Conservation (phyloP, 2,888 invertebrate genomes). For the Anagyrus pseudococci region DNA sequence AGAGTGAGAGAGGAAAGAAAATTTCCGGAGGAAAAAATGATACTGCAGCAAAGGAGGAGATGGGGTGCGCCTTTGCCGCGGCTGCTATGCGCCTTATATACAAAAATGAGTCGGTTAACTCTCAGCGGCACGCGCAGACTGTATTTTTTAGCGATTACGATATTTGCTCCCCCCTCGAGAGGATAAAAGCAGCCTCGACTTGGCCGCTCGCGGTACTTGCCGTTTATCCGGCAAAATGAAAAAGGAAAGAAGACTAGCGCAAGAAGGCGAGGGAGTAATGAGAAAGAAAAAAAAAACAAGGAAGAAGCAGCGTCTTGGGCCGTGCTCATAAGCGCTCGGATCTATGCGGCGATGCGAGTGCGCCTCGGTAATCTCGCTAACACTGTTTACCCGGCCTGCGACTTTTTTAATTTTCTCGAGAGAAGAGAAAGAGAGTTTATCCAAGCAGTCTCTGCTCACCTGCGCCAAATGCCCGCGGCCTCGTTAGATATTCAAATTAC, state of each 20-base stretch:
- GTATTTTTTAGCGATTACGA: constrained; percentile 54
- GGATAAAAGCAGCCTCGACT: neutral
- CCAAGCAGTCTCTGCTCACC: neutral
- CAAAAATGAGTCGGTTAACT: constrained; percentile 60
- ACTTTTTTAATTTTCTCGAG: too few species aligned
- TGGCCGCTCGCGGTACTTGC: too few species aligned
- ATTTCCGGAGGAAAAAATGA: too few species aligned
- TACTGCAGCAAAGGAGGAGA: too few species aligned
- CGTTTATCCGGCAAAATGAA: neutral
- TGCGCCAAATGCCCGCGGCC: too few species aligned
- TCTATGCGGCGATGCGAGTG: neutral
- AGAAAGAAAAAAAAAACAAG: constrained; percentile 19
- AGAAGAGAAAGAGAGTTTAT: neutral
- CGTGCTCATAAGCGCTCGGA: neutral
- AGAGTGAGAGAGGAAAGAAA: too few species aligned
- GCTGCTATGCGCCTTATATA: too few species aligned
- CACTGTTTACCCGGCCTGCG: too few species aligned
- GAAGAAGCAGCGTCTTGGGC: constrained; percentile 19
- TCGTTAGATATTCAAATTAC: too few species aligned
- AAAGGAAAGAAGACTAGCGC: neutral
- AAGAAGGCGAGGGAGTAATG: neutral
- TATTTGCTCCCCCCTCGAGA: constrained; percentile 48
- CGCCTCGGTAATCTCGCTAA: too few species aligned
- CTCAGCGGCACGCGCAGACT: constrained; percentile 56
- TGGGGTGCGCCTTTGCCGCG: too few species aligned